Evolutionary conservation across 2,113 vertebrate species (phyloP).

Genomic region (Geococcyx californianus): DNA sequence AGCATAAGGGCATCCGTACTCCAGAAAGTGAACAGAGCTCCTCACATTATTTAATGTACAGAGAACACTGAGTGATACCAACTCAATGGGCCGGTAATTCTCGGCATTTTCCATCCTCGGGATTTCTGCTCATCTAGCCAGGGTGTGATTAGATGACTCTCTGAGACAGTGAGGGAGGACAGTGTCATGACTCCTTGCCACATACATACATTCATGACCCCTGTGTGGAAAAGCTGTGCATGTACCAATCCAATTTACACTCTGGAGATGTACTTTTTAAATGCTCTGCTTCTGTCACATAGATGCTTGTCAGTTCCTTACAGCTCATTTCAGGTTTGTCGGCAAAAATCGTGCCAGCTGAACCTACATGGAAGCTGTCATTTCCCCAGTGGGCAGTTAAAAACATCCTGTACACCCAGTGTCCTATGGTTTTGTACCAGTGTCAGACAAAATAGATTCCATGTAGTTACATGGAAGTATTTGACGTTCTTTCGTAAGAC

Average conservation of each 20-base stretch:
- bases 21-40: background rate
- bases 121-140: background rate
- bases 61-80: background rate
- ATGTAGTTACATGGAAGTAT: background rate
- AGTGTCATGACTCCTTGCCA: background rate
- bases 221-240: rapidly evolving
- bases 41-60: background rate
- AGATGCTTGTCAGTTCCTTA: background rate
- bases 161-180: background rate
- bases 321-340: background rate
- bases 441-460: background rate
- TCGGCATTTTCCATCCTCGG: background rate
- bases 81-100: background rate
- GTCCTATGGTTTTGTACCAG: background rate
- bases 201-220: background rate
- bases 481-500: background rate
- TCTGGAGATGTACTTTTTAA: background rate
- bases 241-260: background rate
- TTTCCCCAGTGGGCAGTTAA: background rate
- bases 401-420: background rate
- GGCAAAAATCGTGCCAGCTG: background rate
- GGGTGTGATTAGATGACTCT: background rate
- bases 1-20: background rate
- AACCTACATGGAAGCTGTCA: background rate
- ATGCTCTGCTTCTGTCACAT: background rate